Evolutionary conservation across 1,140 invertebrate genomes (phyloP).

Genomic region (Heliconius himera): DNA sequence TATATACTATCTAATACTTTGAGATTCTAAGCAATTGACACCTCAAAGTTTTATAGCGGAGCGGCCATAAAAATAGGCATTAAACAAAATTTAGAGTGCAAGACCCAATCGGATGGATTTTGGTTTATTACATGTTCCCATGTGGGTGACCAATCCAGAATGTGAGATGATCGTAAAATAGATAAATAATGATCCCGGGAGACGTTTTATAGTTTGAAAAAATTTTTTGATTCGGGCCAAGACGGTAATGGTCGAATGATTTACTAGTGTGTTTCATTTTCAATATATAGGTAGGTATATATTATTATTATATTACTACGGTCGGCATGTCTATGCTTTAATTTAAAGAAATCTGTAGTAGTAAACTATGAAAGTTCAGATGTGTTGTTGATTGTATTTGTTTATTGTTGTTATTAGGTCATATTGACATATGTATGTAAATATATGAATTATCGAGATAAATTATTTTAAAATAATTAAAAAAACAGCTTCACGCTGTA

Average conservation of each 20-base stretch:
- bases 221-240: conserved; percentile 33
- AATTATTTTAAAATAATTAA: too few species aligned
- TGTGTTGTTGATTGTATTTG: neutral
- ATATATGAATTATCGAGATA: neutral
- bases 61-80: conserved; percentile 44
- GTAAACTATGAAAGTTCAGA: neutral
- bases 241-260: conserved; percentile 21
- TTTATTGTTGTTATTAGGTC: neutral
- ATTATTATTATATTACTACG: neutral
- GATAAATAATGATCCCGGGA: conserved; percentile 57
- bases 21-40: conserved; percentile 53
- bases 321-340: neutral
- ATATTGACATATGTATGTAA: neutral
- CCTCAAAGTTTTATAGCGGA: conserved; percentile 57
- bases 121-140: conserved; percentile 44
- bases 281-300: neutral
- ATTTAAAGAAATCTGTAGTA: neutral
- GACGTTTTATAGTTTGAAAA: conserved; percentile 42
- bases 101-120: conserved; percentile 45
- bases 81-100: conserved; percentile 49
- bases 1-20: conserved; percentile 12
- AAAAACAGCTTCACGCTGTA: too few species aligned
- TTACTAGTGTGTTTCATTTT: conserved; percentile 4
- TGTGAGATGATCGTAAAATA: conserved; percentile 58
- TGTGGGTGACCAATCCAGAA: conserved; percentile 54